A percentile compares a stretch with the other conserved stretches of the same genome.
Evolutionary conservation across 2,797 vertebrate species (phyloP).

Genomic region (Hippocampus kuda): DNA sequence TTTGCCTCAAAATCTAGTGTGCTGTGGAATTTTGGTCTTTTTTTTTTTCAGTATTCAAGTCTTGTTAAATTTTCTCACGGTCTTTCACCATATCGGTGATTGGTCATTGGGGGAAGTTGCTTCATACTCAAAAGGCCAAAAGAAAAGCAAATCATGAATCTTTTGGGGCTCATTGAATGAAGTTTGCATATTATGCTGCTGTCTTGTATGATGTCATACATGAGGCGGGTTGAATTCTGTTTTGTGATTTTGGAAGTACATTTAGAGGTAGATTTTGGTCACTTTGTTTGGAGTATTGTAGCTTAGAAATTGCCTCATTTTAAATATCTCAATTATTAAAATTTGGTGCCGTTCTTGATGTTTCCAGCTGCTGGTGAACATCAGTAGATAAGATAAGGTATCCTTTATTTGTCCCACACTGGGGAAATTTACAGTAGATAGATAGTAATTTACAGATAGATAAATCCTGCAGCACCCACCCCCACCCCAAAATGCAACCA

Average conservation of each 20-base stretch:
- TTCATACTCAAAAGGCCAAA: not conserved
- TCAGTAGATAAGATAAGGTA: slow-evolving; percentile 1
- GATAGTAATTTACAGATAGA: no score
- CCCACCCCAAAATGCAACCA: no score
- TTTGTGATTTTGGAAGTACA: not conserved
- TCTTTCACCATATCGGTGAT: no score
- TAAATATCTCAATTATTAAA: not conserved
- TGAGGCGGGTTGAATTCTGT: not conserved
- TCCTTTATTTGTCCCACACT: no score
- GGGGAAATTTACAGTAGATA: no score
- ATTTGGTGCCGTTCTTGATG: not conserved
- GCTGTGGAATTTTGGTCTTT: no score
- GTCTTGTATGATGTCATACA: not conserved
- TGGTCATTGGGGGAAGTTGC: no score
- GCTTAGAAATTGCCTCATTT: not conserved
- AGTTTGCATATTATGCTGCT: not conserved
- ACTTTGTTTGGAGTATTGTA: not conserved
- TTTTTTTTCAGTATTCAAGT: no score
- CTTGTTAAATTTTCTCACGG: no score
- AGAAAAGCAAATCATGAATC: not conserved
- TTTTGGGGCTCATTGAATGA: not conserved
- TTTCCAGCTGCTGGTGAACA: not conserved
- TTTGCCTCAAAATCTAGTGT: no score
- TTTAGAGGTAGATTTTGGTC: not conserved
- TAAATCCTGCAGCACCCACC: not conserved